phyloP scores from a whole-genome alignment of 2,113 vertebrate genomes.

The Probosciger aterrimus region DNA sequence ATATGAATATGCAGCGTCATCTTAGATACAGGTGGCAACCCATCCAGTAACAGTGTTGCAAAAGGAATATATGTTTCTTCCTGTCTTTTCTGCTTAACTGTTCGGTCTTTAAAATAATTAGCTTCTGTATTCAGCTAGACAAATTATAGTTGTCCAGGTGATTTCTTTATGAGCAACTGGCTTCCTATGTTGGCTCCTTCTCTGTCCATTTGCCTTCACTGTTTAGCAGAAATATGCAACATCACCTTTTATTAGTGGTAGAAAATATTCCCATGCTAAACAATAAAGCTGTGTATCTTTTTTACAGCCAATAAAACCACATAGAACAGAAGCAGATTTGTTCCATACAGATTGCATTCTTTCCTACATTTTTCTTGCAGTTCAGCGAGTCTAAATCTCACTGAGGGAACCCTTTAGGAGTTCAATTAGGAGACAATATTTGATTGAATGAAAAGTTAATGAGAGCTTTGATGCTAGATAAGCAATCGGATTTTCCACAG shows the following conservation, averaged over 20 bases:
- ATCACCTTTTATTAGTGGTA: neutral
- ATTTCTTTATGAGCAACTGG: neutral
- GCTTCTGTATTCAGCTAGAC: neutral
- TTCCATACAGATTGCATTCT: neutral
- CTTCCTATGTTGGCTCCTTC: neutral
- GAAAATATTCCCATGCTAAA: neutral
- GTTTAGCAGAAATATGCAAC: neutral
- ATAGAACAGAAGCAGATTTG: neutral
- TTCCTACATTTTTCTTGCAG: neutral
- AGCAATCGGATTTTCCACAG: neutral
- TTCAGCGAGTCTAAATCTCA: neutral
- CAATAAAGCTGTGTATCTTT: neutral
- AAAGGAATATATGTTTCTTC: neutral
- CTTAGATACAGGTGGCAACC: neutral
- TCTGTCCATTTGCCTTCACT: neutral
- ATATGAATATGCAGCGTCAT: neutral
- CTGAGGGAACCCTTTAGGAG: neutral
- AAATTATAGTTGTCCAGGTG: neutral
- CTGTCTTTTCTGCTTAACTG: neutral
- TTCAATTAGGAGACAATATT: neutral
- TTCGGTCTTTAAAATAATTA: neutral
- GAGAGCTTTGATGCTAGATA: neutral
- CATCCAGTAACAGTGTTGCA: neutral
- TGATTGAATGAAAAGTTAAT: neutral
- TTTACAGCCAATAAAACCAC: neutral